A percentile compares a stretch with the other conserved stretches of the same genome.
Evolutionary conservation across 1,140 invertebrate species (phyloP).

Genomic region (Drosophila erecta): DNA sequence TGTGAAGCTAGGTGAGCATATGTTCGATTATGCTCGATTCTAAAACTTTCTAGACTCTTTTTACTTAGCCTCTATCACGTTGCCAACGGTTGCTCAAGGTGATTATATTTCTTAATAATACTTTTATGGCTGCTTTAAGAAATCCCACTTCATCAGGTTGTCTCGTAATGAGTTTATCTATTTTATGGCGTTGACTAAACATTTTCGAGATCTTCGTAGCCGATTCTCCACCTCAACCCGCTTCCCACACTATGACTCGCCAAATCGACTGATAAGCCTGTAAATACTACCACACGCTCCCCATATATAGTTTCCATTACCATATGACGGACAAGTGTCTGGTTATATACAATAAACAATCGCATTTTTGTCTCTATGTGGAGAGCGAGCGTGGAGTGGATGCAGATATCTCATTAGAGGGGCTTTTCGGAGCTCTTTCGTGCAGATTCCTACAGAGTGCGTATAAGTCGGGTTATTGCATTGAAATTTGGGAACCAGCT

Average conservation of each 20-base stretch:
- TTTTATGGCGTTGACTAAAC: constrained; percentile 32
- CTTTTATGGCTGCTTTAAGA: constrained; percentile 3
- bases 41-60: background rate
- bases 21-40: background rate
- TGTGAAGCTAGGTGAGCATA: background rate
- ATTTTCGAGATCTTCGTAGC: constrained; percentile 17
- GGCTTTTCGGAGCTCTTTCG: background rate
- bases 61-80: background rate
- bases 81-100: background rate
- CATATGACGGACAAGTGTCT: constrained; percentile 37
- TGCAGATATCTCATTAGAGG: constrained; percentile 1
- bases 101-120: background rate
- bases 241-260: constrained; percentile 36
- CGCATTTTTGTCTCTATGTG: constrained; percentile 43
- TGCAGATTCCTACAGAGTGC: background rate
- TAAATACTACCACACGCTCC: constrained; percentile 9
- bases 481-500: no score
- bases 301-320: constrained; percentile 16
- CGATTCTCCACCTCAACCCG: constrained; percentile 3
- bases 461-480: no score
- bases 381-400: background rate
- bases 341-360: constrained; percentile 33
- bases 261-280: constrained; percentile 47
- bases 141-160: background rate
- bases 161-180: constrained; percentile 13